phyloP scores from a whole-genome alignment of 2,888 invertebrate species.

The Pemphredon lugubris region DNA sequence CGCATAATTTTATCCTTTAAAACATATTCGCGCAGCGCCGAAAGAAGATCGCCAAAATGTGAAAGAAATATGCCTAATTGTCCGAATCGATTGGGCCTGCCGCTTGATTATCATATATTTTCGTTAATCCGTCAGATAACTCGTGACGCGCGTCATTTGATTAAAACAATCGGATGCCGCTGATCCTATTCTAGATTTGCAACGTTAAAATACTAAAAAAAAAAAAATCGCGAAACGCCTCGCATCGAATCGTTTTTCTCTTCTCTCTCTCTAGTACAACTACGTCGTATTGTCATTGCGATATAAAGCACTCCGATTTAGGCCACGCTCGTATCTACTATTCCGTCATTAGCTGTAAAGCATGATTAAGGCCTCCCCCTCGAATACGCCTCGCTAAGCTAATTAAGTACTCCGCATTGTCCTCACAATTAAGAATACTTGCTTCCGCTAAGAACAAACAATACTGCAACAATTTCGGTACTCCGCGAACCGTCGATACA shows the following conservation, averaged over 20 bases:
- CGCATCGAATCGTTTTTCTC: not conserved
- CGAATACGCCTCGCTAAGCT: not conserved
- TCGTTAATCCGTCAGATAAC: too few relatives aligned
- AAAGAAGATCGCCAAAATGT: not conserved
- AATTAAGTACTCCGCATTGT: slow-evolving; percentile 28
- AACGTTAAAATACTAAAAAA: not conserved
- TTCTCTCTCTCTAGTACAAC: not conserved
- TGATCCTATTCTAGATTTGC: not conserved
- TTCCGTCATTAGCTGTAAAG: slow-evolving; percentile 7
- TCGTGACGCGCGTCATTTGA: too few relatives aligned
- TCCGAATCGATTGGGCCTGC: too few relatives aligned
- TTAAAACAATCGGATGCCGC: not conserved
- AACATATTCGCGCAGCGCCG: not conserved
- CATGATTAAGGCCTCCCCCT: slow-evolving; percentile 8
- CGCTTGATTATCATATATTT: too few relatives aligned
- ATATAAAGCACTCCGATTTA: slow-evolving; percentile 15
- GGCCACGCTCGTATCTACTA: not conserved
- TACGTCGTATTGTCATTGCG: slow-evolving; percentile 27
- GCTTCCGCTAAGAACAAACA: not conserved
- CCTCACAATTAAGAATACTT: not conserved
- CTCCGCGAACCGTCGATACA: not conserved
- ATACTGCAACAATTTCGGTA: not conserved
- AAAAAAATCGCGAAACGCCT: not conserved
- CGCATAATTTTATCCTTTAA: too few relatives aligned
- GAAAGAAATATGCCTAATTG: too few relatives aligned